These are phyloP conservation scores for Bufo bufo DNA, from an alignment of 2,113 vertebrate genomes.

Conservation along the genomic window DNA sequence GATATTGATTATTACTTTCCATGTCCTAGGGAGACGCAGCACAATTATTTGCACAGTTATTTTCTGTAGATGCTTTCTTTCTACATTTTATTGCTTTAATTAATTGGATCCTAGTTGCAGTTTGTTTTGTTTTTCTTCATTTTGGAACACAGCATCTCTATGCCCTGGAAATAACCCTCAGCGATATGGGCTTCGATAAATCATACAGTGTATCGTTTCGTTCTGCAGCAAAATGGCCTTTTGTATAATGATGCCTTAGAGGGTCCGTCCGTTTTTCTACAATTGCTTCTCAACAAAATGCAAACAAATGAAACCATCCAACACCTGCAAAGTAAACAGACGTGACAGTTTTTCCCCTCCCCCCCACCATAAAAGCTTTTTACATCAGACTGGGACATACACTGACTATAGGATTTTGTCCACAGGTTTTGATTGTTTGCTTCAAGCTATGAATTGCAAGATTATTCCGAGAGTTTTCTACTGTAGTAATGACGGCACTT, in stretches of 20 bases:
- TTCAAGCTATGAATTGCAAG: not conserved
- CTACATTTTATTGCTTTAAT: slow-evolving; percentile 9
- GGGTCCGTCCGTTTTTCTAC: not conserved
- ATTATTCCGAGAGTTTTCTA: not conserved
- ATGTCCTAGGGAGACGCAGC: not conserved
- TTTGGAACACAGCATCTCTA: not conserved
- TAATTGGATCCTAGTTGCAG: not conserved
- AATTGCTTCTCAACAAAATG: not conserved
- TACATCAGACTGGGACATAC: not conserved
- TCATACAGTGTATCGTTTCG: not conserved
- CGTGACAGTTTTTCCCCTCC: too few relatives aligned
- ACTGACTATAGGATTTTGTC: not conserved
- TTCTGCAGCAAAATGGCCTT: not conserved
- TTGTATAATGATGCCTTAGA: slow-evolving; percentile 13
- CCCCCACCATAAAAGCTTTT: not conserved
- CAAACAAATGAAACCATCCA: too few relatives aligned
- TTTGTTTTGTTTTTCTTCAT: not conserved
- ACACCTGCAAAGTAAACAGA: not conserved
- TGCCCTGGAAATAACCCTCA: slow-evolving; percentile 1
- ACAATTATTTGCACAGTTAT: not conserved
- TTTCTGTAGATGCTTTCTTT: not conserved
- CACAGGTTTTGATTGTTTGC: not conserved
- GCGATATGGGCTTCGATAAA: not conserved
- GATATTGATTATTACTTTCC: slow-evolving; percentile 14
- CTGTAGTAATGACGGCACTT: not conserved